These are phyloP conservation scores for Danio jaintianensis DNA, from an alignment of 2,797 vertebrate genomes.

Conservation along the genomic window DNA sequence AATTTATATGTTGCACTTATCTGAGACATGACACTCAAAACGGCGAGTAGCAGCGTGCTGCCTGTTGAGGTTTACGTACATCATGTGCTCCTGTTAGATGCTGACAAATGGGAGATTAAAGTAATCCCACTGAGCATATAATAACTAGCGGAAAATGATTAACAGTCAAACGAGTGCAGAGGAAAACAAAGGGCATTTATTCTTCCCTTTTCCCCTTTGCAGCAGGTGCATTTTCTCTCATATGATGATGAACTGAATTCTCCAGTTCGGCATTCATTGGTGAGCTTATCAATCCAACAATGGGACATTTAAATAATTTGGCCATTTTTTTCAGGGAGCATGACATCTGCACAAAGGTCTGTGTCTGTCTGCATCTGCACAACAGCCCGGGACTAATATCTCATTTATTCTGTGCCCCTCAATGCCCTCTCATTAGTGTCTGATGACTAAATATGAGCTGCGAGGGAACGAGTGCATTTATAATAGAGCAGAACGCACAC, in stretches of 20 bases:
- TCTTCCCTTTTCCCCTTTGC: constrained; percentile 74
- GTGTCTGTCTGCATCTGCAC: constrained; percentile 83
- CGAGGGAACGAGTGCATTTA: constrained; percentile 28
- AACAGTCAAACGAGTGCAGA: constrained; percentile 51
- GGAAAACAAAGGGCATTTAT: constrained; percentile 78
- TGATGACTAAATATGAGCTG: constrained; percentile 52
- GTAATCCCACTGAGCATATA: constrained; percentile 58
- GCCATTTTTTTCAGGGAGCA: constrained; percentile 80
- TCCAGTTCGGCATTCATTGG: constrained; percentile 80
- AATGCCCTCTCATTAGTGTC: constrained; percentile 53
- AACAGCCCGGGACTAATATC: constrained; percentile 76
- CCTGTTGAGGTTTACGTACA: constrained; percentile 16
- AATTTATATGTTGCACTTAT: neutral
- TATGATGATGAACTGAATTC: constrained; percentile 84
- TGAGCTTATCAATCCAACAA: constrained; percentile 81
- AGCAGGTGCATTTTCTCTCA: constrained; percentile 83
- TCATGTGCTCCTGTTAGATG: neutral
- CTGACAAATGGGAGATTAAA: constrained; percentile 53
- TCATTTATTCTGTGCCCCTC: constrained; percentile 55
- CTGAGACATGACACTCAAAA: constrained; percentile 56
- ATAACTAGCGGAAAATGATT: constrained; percentile 56
- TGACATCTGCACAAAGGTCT: constrained; percentile 85
- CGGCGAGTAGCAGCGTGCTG: constrained; percentile 1
- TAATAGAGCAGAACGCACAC: constrained; percentile 5
- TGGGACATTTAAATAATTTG: constrained; percentile 83